These are phyloP conservation scores for Protaetia brevitarsis DNA, from an alignment of 1,140 invertebrate species.

Conservation along the genomic window DNA sequence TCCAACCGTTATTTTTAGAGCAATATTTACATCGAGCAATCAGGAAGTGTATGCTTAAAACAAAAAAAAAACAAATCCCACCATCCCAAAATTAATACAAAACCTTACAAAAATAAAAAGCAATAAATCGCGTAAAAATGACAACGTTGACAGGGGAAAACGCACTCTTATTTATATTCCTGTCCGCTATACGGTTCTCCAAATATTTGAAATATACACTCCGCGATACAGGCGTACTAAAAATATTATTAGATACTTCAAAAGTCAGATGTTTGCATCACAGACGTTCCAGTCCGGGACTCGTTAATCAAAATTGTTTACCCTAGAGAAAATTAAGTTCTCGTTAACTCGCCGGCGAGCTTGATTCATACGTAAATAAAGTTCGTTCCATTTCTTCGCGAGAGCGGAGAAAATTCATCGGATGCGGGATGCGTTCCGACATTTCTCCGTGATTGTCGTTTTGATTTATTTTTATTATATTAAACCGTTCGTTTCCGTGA, in stretches of 20 bases:
- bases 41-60: no score
- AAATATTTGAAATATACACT: constrained; percentile 8
- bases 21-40: no score
- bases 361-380: not conserved
- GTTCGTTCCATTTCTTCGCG: not conserved
- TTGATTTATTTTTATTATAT: no score
- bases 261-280: not conserved
- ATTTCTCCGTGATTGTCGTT: no score
- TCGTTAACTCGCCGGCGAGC: not conserved
- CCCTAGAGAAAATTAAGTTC: not conserved
- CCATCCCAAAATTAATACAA: no score
- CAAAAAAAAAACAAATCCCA: no score
- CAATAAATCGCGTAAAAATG: no score
- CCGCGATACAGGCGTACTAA: not conserved
- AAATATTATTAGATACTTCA: not conserved
- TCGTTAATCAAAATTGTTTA: constrained; percentile 13
- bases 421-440: not conserved
- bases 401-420: not conserved
- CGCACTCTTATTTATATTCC: no score
- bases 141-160: no score
- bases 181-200: not conserved
- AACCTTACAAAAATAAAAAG: no score
- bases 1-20: no score
- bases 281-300: not conserved
- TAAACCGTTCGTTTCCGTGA: no score